Evolutionary conservation across 2,113 vertebrate genomes (phyloP).

Genomic region (Takifugu flavidus): DNA sequence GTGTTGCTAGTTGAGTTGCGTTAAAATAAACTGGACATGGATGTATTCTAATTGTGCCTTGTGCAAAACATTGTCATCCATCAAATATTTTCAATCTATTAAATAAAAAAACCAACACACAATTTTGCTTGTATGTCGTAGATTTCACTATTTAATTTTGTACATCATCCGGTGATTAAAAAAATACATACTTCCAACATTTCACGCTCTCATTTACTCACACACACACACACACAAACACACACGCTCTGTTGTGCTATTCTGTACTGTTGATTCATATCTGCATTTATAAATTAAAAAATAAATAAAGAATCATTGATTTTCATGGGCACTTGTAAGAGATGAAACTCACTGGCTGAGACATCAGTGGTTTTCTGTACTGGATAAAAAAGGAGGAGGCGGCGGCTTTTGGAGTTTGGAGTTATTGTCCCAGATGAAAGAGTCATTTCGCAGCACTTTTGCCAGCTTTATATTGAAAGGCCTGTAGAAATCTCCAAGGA

Average conservation of each 20-base stretch:
- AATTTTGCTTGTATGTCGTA: constrained; percentile 13
- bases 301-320: constrained; percentile 57
- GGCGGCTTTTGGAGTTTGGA: constrained; percentile 37
- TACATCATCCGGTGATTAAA: constrained; percentile 45
- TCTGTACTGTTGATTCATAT: constrained; percentile 56
- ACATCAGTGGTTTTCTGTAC: constrained; percentile 26
- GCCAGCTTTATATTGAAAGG: constrained; percentile 90
- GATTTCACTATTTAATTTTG: constrained; percentile 60
- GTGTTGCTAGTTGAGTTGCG: constrained; percentile 14
- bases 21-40: background rate
- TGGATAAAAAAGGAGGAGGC: constrained; percentile 3
- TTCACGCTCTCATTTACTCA: background rate
- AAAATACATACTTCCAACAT: constrained; percentile 17
- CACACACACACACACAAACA: constrained; percentile 26
- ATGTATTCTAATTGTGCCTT: background rate
- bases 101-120: constrained; percentile 8
- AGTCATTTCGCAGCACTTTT: constrained; percentile 83
- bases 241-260: constrained; percentile 59
- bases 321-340: constrained; percentile 55
- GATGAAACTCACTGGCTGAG: constrained; percentile 33
- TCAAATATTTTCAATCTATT: constrained; percentile 8
- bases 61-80: background rate
- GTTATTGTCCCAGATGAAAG: constrained; percentile 81
- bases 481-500: constrained; percentile 85
- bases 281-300: constrained; percentile 66